Base-by-base conservation (phyloP, 2,888 invertebrate genomes). In the Heliconius ismenius region DNA sequence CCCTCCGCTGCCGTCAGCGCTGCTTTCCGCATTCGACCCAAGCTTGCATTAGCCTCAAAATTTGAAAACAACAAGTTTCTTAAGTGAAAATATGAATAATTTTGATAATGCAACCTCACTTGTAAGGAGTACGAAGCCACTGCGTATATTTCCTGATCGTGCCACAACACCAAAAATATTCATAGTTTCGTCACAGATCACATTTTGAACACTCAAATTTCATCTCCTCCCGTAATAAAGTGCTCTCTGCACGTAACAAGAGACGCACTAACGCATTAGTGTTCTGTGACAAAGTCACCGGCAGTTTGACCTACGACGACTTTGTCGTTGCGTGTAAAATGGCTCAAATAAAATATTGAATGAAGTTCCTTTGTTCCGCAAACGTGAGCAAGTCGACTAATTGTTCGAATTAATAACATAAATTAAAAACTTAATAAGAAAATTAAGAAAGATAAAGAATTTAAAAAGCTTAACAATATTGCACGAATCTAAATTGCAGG, bases 391-490 rank as follows among this genome's bases (percentile, higher is more conserved):
- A 87, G 83, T 88, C 86, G 83, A 86, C 86, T 83, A 88, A 88
- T 86, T 83, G 87, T 84, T 83, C 85, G 86, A 85, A 85, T 87
- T 81, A 83, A 84, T 87, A 90, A 89, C 86, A 81, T 79, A 89
- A 73, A 85, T 85, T 82, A 82, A 86, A 81, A 76, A 69, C 76
- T 73, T 76, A 79, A 70, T 78, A 79, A 80, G 11, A 60, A 90
- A 83, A 84, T 86, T 86, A 88, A 91, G 87, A 84, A 89, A 81
- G 87, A 86, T 87, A 87, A 91, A 90, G 87, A 88, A 90, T 89
- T 86, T 86, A 85, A 89, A 86, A 93, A 93, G 92, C 92, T 85
- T 91, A 93, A 92, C 89, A 90, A 93, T 93, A 94, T 94, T 94
- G 94, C 94, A 94, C 94, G 88, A 85, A 84, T 79, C 86, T 90